Conservation (phyloP, 1,140 invertebrate species). For the Nebria ingens region DNA sequence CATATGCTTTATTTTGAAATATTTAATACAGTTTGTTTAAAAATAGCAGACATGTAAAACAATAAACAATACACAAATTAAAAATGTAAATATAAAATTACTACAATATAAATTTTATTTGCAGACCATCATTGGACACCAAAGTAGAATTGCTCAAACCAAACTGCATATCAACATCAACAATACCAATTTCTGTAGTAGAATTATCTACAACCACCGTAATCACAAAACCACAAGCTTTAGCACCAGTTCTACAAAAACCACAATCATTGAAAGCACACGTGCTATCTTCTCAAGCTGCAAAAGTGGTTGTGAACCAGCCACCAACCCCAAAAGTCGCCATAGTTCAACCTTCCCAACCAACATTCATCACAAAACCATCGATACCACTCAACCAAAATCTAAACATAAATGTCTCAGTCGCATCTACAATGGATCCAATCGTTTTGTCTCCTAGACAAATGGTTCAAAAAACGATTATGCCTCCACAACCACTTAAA, state of each 20-base stretch:
- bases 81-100: not conserved
- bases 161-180: conserved; percentile 29
- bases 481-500: conserved; percentile 21
- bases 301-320: conserved; percentile 25
- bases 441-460: conserved; percentile 26
- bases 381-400: conserved; percentile 21
- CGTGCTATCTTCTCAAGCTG: conserved; percentile 34
- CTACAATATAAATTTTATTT: not conserved
- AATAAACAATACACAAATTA: too few species aligned
- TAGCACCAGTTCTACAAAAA: conserved; percentile 28
- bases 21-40: too few species aligned
- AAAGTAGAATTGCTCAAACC: conserved; percentile 35
- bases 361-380: conserved; percentile 15
- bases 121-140: conserved; percentile 17
- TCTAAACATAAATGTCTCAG: conserved; percentile 23
- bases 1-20: conserved; percentile 15
- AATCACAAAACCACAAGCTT: conserved; percentile 5
- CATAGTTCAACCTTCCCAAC: conserved; percentile 7
- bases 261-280: conserved; percentile 44
- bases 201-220: conserved; percentile 15
- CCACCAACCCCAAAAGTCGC: conserved; percentile 15
- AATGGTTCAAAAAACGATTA: conserved; percentile 16
- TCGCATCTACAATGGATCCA: conserved; percentile 16
- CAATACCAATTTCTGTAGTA: conserved; percentile 22
- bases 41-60: not conserved